A percentile compares a stretch with the other conserved stretches of the same genome.
These are phyloP conservation scores for Gyrodactylus salaris DNA, from an alignment of 1,140 invertebrate species.

Conservation along the genomic window DNA sequence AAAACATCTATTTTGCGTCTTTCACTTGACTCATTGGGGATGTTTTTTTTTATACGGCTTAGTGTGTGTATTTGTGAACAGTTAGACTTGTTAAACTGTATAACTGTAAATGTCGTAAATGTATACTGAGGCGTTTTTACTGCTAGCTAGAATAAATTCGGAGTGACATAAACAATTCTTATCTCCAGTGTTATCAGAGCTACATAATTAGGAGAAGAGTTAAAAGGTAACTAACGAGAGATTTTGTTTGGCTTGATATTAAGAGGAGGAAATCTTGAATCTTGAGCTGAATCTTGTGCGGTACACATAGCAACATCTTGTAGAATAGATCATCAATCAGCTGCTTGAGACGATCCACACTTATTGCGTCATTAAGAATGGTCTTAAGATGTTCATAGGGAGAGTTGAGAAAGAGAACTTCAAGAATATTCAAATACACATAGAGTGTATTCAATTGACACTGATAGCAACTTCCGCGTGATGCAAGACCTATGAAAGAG, in stretches of 20 bases:
- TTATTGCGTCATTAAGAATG: neutral
- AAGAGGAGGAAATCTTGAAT: neutral
- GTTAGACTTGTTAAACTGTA: too few species aligned
- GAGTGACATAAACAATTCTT: too few species aligned
- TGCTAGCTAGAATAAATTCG: too few species aligned
- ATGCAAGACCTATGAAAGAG: neutral
- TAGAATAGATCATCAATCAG: neutral
- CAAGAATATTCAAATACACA: neutral
- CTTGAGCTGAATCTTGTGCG: neutral
- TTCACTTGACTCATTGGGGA: too few species aligned
- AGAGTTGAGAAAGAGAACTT: neutral
- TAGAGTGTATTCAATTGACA: neutral
- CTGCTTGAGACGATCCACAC: neutral
- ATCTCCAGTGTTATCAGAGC: too few species aligned
- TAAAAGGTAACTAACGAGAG: too few species aligned
- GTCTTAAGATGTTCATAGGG: neutral
- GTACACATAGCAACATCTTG: neutral
- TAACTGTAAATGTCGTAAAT: too few species aligned
- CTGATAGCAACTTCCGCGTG: neutral
- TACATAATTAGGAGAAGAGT: too few species aligned
- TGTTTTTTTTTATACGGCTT: too few species aligned
- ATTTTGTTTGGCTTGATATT: neutral
- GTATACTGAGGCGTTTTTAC: too few species aligned
- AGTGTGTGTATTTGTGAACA: too few species aligned
- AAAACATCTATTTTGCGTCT: too few species aligned